Evolutionary conservation across 2,888 invertebrate genomes (phyloP).

Genomic region (Creontiades dilutus): DNA sequence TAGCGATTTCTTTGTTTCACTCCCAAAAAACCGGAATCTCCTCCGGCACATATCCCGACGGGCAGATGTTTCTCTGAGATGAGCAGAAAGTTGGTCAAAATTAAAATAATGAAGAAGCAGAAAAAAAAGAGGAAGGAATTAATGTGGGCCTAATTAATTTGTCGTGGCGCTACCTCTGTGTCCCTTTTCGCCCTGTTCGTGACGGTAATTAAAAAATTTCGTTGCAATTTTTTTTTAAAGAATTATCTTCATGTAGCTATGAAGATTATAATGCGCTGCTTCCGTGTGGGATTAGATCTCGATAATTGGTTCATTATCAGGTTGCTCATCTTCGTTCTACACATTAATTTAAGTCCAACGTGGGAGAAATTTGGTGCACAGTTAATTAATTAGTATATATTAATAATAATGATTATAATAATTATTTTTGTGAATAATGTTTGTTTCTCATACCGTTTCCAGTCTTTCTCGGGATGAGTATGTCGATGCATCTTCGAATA

Average conservation of each 20-base stretch:
- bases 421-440: too few relatives aligned
- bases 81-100: slow-evolving; percentile 21
- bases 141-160: slow-evolving; percentile 24
- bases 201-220: slow-evolving; percentile 40
- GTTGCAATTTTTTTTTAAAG: not conserved
- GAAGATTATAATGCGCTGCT: too few relatives aligned
- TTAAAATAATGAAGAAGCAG: not conserved
- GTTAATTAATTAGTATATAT: too few relatives aligned
- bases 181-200: not conserved
- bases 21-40: not conserved
- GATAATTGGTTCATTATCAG: too few relatives aligned
- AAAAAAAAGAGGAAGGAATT: not conserved
- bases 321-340: not conserved
- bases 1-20: not conserved
- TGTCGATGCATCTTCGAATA: too few relatives aligned
- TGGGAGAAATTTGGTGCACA: not conserved
- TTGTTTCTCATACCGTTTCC: too few relatives aligned
- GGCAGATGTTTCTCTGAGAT: slow-evolving; percentile 17
- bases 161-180: not conserved
- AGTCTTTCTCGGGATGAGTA: too few relatives aligned
- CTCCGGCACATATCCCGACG: not conserved
- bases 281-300: too few relatives aligned
- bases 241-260: not conserved
- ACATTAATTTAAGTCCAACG: not conserved
- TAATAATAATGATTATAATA: too few relatives aligned